Conservation (phyloP, 2,113 vertebrate species). For the Pygoscelis antarcticus region DNA sequence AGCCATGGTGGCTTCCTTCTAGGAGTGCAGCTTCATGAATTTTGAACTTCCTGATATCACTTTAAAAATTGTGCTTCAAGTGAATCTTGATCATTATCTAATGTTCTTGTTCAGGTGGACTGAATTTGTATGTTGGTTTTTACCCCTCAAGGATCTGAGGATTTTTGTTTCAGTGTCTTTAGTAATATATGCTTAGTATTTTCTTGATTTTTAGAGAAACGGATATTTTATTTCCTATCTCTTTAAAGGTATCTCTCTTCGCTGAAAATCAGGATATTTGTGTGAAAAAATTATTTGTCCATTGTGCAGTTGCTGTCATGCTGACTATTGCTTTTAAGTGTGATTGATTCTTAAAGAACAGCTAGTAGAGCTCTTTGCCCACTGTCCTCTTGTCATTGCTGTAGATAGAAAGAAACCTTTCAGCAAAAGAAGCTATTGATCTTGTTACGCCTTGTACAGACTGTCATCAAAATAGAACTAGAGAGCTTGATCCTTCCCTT, state of each 20-base stretch:
- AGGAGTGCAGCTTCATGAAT: not conserved
- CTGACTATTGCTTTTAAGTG: constrained; percentile 6
- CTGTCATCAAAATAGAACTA: not conserved
- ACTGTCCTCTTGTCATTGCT: constrained; percentile 17
- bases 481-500: not conserved
- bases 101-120: not conserved
- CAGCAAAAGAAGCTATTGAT: constrained; percentile 12
- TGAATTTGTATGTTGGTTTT: not conserved
- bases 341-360: constrained; percentile 31
- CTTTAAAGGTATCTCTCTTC: not conserved
- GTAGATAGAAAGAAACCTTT: constrained; percentile 18
- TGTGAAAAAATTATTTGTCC: not conserved
- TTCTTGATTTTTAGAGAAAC: not conserved
- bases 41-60: not conserved
- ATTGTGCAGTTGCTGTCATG: not conserved
- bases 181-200: not conserved
- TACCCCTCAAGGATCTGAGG: not conserved
- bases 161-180: not conserved
- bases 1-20: not conserved
- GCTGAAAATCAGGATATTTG: not conserved
- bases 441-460: not conserved
- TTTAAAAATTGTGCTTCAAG: not conserved
- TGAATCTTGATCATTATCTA: not conserved
- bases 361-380: constrained; percentile 6
- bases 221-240: not conserved